Conservation (phyloP, 2,797 vertebrate species). For the Ceyx erithaca region DNA sequence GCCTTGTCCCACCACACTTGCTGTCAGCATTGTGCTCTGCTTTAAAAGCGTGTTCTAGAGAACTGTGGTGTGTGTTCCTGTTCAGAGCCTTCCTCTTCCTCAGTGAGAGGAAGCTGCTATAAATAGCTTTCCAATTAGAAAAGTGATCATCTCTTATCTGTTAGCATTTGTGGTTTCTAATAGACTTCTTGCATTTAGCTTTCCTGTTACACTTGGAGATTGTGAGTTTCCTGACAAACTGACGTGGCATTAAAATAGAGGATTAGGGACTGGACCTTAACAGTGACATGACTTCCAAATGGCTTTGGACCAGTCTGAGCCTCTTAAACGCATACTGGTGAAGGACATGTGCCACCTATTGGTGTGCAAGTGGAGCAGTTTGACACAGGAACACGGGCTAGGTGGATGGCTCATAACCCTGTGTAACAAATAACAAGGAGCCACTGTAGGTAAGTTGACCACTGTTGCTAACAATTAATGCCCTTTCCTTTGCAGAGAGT, state of each 20-base stretch:
- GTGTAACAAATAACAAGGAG: neutral
- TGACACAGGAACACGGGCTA: neutral
- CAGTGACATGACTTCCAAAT: neutral
- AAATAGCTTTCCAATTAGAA: slow-evolving; percentile 7
- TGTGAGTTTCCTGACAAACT: neutral
- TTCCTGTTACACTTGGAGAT: neutral
- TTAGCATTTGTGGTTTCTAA: slow-evolving; percentile 5
- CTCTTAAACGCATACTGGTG: neutral
- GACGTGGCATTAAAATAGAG: neutral
- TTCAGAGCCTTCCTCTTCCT: slow-evolving; percentile 23
- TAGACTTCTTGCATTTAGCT: neutral
- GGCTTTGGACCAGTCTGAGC: neutral
- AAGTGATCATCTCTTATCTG: slow-evolving; percentile 19
- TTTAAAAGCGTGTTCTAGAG: neutral
- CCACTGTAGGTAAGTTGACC: neutral
- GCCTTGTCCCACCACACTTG: neutral
- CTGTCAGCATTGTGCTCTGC: neutral
- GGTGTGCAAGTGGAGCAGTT: neutral
- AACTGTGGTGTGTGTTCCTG: neutral
- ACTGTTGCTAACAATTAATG: neutral
- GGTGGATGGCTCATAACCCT: neutral
- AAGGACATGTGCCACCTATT: neutral
- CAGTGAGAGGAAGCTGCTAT: slow-evolving; percentile 2
- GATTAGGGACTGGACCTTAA: neutral
- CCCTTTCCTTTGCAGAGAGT: neutral